A percentile compares a stretch with the other conserved stretches of the same genome.
These are phyloP conservation scores for Stomatorhinus ivindoensis DNA, from an alignment of 2,113 vertebrate genomes.

Conservation along the genomic window DNA sequence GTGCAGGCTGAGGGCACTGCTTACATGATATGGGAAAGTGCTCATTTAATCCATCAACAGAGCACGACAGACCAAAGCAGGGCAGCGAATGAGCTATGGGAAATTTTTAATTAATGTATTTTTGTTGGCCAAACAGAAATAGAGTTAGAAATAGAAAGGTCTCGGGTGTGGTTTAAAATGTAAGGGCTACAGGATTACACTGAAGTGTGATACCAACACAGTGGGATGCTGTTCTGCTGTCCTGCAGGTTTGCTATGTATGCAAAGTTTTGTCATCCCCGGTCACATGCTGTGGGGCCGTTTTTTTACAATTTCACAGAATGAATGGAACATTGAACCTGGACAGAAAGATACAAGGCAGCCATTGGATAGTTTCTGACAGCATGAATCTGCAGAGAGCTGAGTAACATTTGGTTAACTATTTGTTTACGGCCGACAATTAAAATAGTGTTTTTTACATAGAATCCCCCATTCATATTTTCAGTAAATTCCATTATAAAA, in stretches of 20 bases:
- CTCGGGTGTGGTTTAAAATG: background rate
- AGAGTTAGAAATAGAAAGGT: slow-evolving; percentile 9
- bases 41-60: background rate
- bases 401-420: background rate
- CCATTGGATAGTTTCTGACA: background rate
- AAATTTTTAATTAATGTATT: background rate
- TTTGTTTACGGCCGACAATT: background rate
- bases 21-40: background rate
- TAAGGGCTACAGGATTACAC: background rate
- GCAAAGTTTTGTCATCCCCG: background rate
- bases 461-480: background rate
- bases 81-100: slow-evolving; percentile 17
- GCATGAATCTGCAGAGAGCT: background rate
- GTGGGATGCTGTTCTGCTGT: background rate
- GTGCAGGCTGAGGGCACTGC: background rate
- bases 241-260: background rate
- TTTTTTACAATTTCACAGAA: background rate
- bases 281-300: background rate
- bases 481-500: background rate
- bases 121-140: background rate
- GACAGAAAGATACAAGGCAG: background rate
- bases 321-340: background rate
- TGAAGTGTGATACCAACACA: background rate
- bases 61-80: slow-evolving; percentile 6
- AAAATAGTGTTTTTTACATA: background rate